Evolutionary conservation across 2,888 invertebrate genomes (phyloP).

Genomic region (Hermodice carunculata): DNA sequence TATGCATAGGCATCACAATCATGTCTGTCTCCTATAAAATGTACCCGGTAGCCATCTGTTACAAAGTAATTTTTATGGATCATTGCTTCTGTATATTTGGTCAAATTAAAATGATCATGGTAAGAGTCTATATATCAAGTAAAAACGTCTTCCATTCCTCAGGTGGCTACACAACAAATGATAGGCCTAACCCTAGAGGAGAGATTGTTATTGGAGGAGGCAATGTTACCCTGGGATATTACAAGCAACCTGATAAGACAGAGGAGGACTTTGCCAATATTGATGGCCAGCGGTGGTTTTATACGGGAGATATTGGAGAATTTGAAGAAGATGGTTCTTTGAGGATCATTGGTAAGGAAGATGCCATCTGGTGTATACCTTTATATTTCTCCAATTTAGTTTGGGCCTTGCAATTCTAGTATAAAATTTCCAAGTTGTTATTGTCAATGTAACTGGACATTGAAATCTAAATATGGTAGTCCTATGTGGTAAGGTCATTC

Average conservation of each 20-base stretch:
- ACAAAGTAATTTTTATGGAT: no score
- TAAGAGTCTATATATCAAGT: neutral
- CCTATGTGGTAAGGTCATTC: no score
- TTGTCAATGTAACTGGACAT: no score
- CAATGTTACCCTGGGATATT: constrained; percentile 94
- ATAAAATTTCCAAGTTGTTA: no score
- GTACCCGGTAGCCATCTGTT: no score
- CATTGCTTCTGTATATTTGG: no score
- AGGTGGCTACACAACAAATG: constrained; percentile 86
- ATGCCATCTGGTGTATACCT: no score
- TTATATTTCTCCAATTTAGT: no score
- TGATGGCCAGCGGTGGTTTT: constrained; percentile 82
- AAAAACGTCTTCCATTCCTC: constrained; percentile 22
- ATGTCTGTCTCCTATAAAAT: neutral
- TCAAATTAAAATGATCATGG: neutral
- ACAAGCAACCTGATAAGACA: constrained; percentile 89
- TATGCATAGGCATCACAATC: no score
- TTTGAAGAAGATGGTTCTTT: constrained; percentile 93
- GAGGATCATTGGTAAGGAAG: constrained; percentile 95
- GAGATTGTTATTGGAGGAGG: constrained; percentile 91
- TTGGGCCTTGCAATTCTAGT: no score
- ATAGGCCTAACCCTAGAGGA: constrained; percentile 87
- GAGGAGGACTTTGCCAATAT: constrained; percentile 83
- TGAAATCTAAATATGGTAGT: no score
- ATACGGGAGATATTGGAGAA: constrained; percentile 96